Evolutionary conservation across 2,797 vertebrate genomes (phyloP).

Genomic region (Tauraco hartlaubi): DNA sequence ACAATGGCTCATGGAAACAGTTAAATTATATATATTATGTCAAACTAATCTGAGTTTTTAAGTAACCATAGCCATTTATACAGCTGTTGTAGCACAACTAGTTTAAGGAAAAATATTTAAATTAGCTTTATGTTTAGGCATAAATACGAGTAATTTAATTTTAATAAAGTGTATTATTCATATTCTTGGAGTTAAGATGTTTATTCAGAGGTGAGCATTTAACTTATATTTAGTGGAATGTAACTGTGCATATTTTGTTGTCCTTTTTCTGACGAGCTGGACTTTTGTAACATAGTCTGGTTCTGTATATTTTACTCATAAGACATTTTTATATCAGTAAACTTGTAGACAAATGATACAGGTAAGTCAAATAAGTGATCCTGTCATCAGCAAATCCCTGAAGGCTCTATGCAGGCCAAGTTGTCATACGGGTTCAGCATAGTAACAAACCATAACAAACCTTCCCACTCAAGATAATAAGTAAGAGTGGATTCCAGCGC

Average conservation of each 20-base stretch:
- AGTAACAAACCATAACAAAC: neutral
- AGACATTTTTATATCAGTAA: neutral
- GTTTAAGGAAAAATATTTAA: neutral
- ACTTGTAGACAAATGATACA: neutral
- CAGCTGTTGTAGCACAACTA: neutral
- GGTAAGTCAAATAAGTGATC: neutral
- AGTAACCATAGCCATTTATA: neutral
- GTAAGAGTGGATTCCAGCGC: neutral
- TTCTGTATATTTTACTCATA: neutral
- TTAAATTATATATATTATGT: neutral
- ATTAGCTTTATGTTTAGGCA: neutral
- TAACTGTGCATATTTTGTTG: neutral
- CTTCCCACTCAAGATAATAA: neutral
- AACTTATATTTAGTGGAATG: neutral
- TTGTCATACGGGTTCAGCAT: neutral
- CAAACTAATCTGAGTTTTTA: neutral
- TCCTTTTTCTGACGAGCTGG: neutral
- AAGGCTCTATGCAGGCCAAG: neutral
- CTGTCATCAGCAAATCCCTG: neutral
- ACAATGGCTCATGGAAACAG: neutral
- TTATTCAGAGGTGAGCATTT: neutral
- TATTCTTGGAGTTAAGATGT: neutral
- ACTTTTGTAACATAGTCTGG: neutral
- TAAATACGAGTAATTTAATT: neutral
- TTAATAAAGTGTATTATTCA: neutral